Base-by-base conservation (phyloP, 1,140 invertebrate genomes). In the Gryon sp. region DNA sequence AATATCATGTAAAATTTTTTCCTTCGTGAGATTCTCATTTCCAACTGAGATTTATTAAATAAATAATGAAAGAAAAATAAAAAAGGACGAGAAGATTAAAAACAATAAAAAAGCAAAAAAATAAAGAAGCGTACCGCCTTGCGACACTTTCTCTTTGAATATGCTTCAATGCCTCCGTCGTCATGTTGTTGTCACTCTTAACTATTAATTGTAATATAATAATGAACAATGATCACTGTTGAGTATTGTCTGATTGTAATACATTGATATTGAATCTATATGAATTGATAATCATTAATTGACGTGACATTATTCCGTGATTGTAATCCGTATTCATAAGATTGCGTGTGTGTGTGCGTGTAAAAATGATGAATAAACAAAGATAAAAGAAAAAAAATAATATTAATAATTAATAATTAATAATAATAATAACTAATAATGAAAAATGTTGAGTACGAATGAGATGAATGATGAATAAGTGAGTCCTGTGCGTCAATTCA, bases 241-340 rank as follows among this genome's bases (percentile, higher is more conserved):
- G 84, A 88, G 88, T 88, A 89, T 88, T 89, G 87, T 89, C 87
- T 89, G 87, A 88, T 87, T 88, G 87, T 89, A 89, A 87, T 87
- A 87, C 87, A 89, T 87, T 88, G 83, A 89, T 88, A 88, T 88
- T 87, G 83, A 88, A 88, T 87, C 85, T 83, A 88, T 88, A 89
- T 87, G 85, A 88, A 89, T 88, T 86, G 86, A 88, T 88, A 89
- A 89, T 89, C 88, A 89, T 88, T 88, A 88, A 88, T 87, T 88
- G 86, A 86, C 82, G 83, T 85, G 85, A 86, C 79, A 87, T 86
- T 85, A 86, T 82, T 87, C 78, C 83, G 82, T 88, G 85, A 82
- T 87, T 86, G 83, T 87, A 89, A 83, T 83, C 69, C 80, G 85
- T 87, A 86, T 85, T 86, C 80, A 82, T 87, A 66, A 82, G 83